A percentile compares a stretch with the other conserved stretches of the same genome.
These are phyloP conservation scores for Pristionchus arcanus DNA, from an alignment of 2,888 invertebrate genomes.

Conservation along the genomic window DNA sequence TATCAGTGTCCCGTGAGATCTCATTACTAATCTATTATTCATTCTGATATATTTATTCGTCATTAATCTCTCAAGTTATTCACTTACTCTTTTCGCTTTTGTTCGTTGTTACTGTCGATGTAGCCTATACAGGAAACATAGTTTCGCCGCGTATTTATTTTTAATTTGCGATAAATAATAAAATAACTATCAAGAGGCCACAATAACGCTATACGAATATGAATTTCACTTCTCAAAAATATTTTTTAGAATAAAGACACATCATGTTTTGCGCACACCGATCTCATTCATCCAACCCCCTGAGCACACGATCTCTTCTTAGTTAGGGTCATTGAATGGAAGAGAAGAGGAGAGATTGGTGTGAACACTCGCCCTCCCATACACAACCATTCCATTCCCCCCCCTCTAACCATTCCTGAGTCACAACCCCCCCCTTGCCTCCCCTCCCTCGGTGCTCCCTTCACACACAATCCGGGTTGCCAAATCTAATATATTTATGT, in stretches of 20 bases:
- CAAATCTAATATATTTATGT: too few species aligned
- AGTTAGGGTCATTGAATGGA: slow-evolving; percentile 37
- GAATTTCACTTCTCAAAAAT: too few species aligned
- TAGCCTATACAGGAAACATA: not conserved
- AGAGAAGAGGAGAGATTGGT: not conserved
- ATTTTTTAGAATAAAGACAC: too few species aligned
- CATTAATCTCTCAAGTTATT: not conserved
- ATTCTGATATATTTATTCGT: not conserved
- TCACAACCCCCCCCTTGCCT: not conserved
- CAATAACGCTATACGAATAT: too few species aligned
- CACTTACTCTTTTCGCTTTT: slow-evolving; percentile 9
- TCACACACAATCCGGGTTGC: too few species aligned
- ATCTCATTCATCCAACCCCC: not conserved
- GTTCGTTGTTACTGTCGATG: not conserved
- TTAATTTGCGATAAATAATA: not conserved
- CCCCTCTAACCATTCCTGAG: not conserved
- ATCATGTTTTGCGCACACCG: too few species aligned
- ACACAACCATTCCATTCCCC: not conserved
- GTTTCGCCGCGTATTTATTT: not conserved
- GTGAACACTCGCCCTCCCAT: not conserved
- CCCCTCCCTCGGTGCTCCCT: not conserved
- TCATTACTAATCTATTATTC: slow-evolving; percentile 7
- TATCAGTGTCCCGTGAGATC: slow-evolving; percentile 33
- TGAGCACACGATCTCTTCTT: not conserved
- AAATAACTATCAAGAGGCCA: not conserved